Evolutionary conservation across 1,140 invertebrate species (phyloP).

Genomic region (Chironomus tepperi): DNA sequence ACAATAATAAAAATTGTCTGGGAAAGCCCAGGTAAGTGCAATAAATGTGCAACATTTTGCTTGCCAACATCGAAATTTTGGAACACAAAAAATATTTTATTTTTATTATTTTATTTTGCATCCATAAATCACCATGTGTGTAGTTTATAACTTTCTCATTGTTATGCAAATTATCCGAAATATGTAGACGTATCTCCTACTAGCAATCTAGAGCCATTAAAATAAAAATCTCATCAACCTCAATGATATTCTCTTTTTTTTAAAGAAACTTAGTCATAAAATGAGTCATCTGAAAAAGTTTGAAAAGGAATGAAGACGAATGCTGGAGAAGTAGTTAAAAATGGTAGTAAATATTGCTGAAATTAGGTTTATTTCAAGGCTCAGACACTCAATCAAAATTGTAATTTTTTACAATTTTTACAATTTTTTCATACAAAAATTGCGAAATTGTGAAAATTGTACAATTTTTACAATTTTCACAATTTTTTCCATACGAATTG

Average conservation of each 20-base stretch:
- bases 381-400: no score
- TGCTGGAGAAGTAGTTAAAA: no score
- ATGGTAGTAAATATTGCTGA: no score
- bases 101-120: background rate
- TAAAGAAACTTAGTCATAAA: background rate
- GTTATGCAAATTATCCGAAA: background rate
- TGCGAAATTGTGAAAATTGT: no score
- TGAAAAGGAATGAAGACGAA: background rate
- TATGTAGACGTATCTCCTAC: background rate
- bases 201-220: background rate
- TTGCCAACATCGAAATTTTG: no score
- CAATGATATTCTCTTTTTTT: background rate
- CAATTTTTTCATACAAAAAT: no score
- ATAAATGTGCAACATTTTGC: constrained; percentile 4
- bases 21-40: background rate
- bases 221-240: background rate
- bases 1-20: background rate
- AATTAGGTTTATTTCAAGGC: no score
- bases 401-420: no score
- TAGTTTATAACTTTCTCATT: background rate
- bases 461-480: no score
- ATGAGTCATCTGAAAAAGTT: background rate
- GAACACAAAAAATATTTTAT: no score
- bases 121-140: constrained; percentile 5
- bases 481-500: no score